Conservation (phyloP, 2,888 invertebrate genomes). For the Deroplatys truncata region DNA sequence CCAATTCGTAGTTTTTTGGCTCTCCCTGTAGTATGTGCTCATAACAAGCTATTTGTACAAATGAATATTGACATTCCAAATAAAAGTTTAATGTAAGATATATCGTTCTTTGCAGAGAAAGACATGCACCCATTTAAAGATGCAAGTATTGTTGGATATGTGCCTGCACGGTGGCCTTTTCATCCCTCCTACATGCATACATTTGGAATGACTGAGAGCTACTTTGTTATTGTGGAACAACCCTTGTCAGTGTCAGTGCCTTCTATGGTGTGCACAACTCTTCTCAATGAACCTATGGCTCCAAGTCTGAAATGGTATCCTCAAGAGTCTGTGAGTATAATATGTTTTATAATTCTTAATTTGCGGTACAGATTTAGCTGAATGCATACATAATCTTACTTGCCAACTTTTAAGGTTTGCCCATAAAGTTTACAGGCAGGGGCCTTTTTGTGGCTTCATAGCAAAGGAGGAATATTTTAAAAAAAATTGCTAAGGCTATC, state of each 20-base stretch:
- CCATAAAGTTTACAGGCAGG: too few species aligned
- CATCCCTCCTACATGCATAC: constrained; percentile 91
- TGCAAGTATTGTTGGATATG: constrained; percentile 63
- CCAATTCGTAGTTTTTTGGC: too few species aligned
- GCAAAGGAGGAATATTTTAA: too few species aligned
- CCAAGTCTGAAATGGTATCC: constrained; percentile 72
- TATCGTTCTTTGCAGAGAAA: background rate
- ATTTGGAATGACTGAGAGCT: constrained; percentile 84
- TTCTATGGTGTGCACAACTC: constrained; percentile 54
- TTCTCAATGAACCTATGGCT: constrained; percentile 62
- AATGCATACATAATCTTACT: background rate
- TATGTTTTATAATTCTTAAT: background rate
- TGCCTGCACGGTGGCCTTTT: constrained; percentile 73
- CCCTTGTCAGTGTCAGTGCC: constrained; percentile 71
- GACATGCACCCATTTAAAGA: constrained; percentile 10
- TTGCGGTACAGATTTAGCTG: background rate
- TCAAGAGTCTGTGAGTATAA: constrained; percentile 56
- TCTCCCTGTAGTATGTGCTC: too few species aligned
- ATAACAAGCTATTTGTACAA: too few species aligned
- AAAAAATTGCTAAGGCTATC: too few species aligned
- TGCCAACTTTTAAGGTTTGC: background rate
- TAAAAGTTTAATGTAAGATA: background rate
- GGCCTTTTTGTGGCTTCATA: background rate
- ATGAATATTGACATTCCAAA: background rate
- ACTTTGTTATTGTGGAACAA: constrained; percentile 85